These are phyloP conservation scores for Heliconius melpomene DNA, from an alignment of 1,140 invertebrate genomes.

Conservation along the genomic window DNA sequence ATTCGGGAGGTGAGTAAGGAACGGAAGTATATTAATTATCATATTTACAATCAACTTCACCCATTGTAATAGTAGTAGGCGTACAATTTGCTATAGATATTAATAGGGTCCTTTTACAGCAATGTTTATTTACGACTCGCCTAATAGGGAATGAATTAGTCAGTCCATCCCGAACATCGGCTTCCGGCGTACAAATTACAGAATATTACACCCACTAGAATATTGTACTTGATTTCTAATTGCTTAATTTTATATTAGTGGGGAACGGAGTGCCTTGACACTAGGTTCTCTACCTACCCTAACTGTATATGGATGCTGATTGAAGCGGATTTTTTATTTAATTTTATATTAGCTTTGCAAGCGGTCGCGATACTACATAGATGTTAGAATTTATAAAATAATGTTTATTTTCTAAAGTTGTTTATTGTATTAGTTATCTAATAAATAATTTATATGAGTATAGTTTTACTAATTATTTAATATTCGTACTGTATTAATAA, in stretches of 20 bases:
- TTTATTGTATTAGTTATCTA: no score
- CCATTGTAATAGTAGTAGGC: constrained; percentile 20
- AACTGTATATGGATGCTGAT: no score
- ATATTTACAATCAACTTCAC: neutral
- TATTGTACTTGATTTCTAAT: neutral
- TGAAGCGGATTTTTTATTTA: neutral
- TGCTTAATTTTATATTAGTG: neutral
- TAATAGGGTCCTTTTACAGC: constrained; percentile 38
- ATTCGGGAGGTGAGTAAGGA: no score
- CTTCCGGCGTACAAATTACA: constrained; percentile 35
- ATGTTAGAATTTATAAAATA: no score
- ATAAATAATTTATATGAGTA: no score
- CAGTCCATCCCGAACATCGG: constrained; percentile 31
- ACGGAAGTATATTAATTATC: no score
- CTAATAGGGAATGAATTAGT: constrained; percentile 42
- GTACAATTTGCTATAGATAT: constrained; percentile 40
- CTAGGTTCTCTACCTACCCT: no score
- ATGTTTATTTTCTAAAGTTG: no score
- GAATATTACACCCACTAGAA: constrained; percentile 26
- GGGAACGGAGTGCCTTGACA: no score
- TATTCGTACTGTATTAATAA: no score
- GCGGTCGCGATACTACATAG: no score
- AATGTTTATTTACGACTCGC: constrained; percentile 35
- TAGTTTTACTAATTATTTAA: no score
- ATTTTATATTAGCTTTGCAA: neutral